Base-by-base conservation (phyloP, 2,113 vertebrate species). In the Ictalurus furcatus region DNA sequence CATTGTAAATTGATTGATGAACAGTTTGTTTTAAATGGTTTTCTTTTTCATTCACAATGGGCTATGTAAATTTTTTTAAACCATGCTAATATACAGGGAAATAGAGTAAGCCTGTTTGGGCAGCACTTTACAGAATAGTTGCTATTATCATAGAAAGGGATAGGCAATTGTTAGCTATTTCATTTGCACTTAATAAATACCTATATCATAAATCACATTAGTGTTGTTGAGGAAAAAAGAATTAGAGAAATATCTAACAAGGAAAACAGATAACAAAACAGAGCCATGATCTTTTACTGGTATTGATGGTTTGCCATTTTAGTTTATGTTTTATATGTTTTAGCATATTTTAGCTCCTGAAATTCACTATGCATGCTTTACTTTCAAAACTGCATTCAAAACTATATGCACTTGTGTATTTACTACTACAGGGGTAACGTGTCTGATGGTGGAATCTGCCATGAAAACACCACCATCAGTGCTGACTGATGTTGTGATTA, bases 401-500 rank as follows among this genome's bases (percentile, higher is more conserved):
- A 63, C 2, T 52, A 79, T 23, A 79, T 79, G 74, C 12, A 34
- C 61, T 37, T 71, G 34, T 89, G 48, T 67, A 58, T 85, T 91
- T 85, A 37, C 37, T 84, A 9, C 87, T 80, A 89, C 86, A 91
- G 69, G 82, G 69, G 40, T 65, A 14, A 59, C 54, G 4, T 73
- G 34, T 84, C 48, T 59, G 76, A 52, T 87, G 30, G 7, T 71
- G 52, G 58, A 85, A 37, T 80, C 52, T 85, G 37, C 34, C 34
- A 73, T 71, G 59, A 78, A 76, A 85, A 44, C 12, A 54, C 52
- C 7, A 25, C 73, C 19, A 85, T 59, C 40, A 28, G 23, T 40
- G 21, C 28, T 30, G 58, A 44, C 23, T 56, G 30, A 73, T 2
- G 30, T 25, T 63, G 59, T 88, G 67, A 56, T 17, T 28, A 13